phyloP scores from a whole-genome alignment of 2,797 vertebrate genomes.

The Schizopygopsis pylzovi region DNA sequence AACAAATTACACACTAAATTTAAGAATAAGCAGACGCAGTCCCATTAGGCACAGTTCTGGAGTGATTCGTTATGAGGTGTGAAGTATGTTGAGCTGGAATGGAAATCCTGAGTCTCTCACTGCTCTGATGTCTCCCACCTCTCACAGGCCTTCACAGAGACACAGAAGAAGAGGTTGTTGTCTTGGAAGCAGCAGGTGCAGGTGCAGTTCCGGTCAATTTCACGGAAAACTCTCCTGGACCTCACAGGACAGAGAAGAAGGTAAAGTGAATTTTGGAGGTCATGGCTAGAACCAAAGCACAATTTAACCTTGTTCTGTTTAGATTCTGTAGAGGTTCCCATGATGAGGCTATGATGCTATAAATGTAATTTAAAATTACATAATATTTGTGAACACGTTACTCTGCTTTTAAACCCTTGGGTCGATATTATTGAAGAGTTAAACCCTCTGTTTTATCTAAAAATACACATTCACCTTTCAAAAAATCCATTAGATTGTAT shows the following conservation, averaged over 20 bases:
- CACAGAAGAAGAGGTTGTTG: slow-evolving; percentile 98
- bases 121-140: neutral
- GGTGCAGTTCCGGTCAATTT: slow-evolving; percentile 97
- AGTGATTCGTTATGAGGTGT: slow-evolving; percentile 15
- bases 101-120: slow-evolving; percentile 54
- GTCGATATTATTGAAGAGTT: neutral
- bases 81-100: slow-evolving; percentile 13
- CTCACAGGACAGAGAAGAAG: slow-evolving; percentile 93
- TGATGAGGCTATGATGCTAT: neutral
- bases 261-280: slow-evolving; percentile 74
- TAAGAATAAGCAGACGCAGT: neutral
- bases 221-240: slow-evolving; percentile 96
- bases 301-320: neutral
- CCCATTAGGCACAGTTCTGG: slow-evolving; percentile 1
- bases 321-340: neutral
- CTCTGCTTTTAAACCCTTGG: neutral
- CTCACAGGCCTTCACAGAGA: slow-evolving; percentile 92
- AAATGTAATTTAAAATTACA: neutral
- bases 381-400: neutral
- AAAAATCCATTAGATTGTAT: neutral
- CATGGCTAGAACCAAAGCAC: neutral
- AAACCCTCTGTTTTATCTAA: neutral
- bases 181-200: slow-evolving; percentile 99
- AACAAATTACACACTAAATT: neutral
- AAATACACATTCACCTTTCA: neutral